These are phyloP conservation scores for Seira sanloemensis DNA, from an alignment of 2,888 invertebrate species.

Conservation along the genomic window DNA sequence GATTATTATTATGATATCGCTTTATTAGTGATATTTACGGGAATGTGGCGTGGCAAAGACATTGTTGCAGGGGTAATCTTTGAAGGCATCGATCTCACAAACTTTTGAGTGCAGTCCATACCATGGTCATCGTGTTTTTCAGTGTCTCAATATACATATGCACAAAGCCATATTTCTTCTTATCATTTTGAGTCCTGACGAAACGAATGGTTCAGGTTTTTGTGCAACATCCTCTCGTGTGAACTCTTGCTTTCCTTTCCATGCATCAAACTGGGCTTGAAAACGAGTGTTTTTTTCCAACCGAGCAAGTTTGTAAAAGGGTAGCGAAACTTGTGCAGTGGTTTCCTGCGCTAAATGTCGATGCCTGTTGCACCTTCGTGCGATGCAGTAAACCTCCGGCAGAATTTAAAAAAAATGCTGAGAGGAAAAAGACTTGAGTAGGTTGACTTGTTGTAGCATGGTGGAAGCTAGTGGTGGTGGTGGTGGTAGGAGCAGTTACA, in stretches of 20 bases:
- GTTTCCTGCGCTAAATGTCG: neutral
- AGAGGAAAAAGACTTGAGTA: no score
- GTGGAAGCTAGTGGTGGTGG: neutral
- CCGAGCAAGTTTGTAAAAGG: constrained; percentile 7
- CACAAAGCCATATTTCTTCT: neutral
- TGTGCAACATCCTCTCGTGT: constrained; percentile 6
- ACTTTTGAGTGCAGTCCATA: neutral
- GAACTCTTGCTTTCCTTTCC: constrained; percentile 36
- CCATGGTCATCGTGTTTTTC: constrained; percentile 13
- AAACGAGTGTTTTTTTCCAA: constrained; percentile 8
- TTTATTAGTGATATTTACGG: constrained; percentile 15
- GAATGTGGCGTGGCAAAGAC: constrained; percentile 5
- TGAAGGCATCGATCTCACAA: constrained; percentile 2
- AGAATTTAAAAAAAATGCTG: neutral
- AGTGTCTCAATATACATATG: neutral
- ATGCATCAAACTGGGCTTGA: no score
- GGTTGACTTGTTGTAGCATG: neutral
- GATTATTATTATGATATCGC: constrained; percentile 8
- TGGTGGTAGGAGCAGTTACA: constrained; percentile 5
- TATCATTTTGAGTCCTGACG: neutral
- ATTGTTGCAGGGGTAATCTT: neutral
- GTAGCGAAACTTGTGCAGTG: constrained; percentile 8
- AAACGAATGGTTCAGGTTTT: neutral
- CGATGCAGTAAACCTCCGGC: neutral
- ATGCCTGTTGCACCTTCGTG: neutral